Conservation (phyloP, 2,113 vertebrate genomes). For the Halichoerus grypus region DNA sequence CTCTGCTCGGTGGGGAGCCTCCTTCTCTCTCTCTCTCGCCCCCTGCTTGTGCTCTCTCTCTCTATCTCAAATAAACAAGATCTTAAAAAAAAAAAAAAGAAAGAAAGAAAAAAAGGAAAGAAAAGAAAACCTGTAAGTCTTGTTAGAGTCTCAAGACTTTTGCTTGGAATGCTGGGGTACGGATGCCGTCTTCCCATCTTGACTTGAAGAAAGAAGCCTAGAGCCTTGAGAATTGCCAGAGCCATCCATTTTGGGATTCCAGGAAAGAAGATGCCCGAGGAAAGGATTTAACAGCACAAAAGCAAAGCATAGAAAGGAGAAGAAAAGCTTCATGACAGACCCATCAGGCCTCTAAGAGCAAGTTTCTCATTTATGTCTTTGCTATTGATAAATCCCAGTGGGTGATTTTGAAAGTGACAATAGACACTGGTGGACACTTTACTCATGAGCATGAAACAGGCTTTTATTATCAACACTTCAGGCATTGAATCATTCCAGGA, state of each 20-base stretch:
- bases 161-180: no score
- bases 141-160: neutral
- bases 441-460: neutral
- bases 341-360: constrained; percentile 62
- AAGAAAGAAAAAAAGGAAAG: no score
- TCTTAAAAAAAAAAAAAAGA: no score
- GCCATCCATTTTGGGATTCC: neutral
- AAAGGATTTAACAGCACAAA: neutral
- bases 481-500: constrained; percentile 4
- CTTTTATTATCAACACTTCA: constrained; percentile 62
- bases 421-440: constrained; percentile 55
- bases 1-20: no score
- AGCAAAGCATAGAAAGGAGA: neutral
- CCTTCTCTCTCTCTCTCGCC: no score
- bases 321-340: constrained; percentile 76
- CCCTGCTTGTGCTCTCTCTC: no score
- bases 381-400: constrained; percentile 70
- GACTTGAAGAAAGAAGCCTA: neutral
- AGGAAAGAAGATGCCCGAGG: neutral
- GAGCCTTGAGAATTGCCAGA: neutral
- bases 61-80: no score
- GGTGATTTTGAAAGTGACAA: constrained; percentile 72
- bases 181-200: neutral
- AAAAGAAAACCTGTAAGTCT: neutral
- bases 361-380: constrained; percentile 68